Evolutionary conservation across 1,140 invertebrate species (phyloP).

Genomic region (Papilio machaon): DNA sequence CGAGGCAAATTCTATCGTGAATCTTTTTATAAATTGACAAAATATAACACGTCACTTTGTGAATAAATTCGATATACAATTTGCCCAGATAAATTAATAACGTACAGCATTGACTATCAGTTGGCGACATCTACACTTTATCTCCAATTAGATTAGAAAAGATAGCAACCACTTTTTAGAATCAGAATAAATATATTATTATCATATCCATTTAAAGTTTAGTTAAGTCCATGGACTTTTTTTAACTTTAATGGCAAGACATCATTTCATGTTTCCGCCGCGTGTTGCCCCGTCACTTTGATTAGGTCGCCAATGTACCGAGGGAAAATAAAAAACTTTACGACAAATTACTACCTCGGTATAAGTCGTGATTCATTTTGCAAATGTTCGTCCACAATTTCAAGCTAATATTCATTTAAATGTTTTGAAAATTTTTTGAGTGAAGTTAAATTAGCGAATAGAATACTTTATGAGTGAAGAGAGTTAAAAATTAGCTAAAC

Average conservation of each 20-base stretch:
- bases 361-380: neutral
- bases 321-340: slow-evolving; percentile 15
- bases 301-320: slow-evolving; percentile 5
- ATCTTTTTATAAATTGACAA: no score
- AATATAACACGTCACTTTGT: no score
- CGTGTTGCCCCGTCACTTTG: slow-evolving; percentile 16
- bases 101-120: neutral
- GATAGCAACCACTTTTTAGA: neutral
- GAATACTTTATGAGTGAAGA: neutral
- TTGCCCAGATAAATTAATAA: no score
- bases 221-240: neutral
- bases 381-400: neutral
- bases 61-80: neutral
- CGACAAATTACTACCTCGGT: slow-evolving; percentile 11
- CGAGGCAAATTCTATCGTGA: no score
- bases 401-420: neutral
- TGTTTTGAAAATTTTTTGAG: neutral
- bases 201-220: no score
- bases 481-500: no score
- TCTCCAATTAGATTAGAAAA: neutral
- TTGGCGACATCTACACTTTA: neutral
- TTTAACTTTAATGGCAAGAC: slow-evolving; percentile 1
- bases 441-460: neutral
- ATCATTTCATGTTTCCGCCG: neutral
- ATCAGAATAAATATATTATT: neutral